Evolutionary conservation across 92 coral and sea anemone species (phyloP).

Genomic region (Parazoanthus atlanticus): DNA sequence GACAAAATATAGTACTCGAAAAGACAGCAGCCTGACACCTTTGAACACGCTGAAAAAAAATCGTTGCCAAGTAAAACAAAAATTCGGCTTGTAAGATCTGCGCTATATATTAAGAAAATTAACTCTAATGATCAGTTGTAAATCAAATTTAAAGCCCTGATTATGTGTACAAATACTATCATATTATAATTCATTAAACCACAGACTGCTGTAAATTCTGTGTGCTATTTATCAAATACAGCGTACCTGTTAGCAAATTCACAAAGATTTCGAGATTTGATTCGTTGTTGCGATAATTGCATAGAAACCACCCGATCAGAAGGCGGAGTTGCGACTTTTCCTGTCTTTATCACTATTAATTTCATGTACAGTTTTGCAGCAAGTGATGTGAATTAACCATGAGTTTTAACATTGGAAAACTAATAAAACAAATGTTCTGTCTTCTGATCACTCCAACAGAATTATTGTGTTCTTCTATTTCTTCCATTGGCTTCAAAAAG

Average conservation of each 20-base stretch:
- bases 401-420: no score
- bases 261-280: background rate
- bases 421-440: no score
- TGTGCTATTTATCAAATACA: background rate
- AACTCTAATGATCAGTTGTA: background rate
- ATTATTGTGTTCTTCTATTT: no score
- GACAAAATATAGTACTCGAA: background rate
- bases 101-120: background rate
- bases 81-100: background rate
- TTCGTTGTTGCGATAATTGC: background rate
- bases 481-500: background rate
- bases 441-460: no score
- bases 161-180: background rate
- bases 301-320: background rate
- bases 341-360: no score
- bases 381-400: no score
- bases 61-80: background rate
- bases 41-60: background rate
- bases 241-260: background rate
- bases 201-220: background rate
- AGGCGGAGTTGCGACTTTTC: background rate
- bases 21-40: background rate
- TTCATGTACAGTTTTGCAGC: background rate
- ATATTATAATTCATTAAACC: background rate
- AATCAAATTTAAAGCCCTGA: constrained; percentile 1